phyloP scores from a whole-genome alignment of 2,797 vertebrate genomes.

The Tangara arthus region DNA sequence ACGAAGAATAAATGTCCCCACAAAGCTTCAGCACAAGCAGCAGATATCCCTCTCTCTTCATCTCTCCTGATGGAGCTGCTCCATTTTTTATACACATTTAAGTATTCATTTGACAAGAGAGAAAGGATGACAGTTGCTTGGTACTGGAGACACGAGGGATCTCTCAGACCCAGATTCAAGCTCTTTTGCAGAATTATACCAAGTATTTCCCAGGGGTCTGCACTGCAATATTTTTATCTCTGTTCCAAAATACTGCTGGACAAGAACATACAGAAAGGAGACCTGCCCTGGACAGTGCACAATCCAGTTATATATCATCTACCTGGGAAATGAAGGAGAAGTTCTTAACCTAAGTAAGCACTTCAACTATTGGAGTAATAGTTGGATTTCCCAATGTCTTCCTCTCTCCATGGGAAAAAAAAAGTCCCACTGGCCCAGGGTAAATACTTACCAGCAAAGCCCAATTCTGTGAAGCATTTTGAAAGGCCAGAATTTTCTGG shows the following conservation, averaged over 20 bases:
- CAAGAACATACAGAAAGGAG: background rate
- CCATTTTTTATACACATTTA: constrained; percentile 38
- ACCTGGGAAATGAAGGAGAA: background rate
- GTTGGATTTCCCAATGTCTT: background rate
- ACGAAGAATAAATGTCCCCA: background rate
- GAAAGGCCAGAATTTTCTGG: background rate
- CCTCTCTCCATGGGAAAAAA: background rate
- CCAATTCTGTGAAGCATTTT: background rate
- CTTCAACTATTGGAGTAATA: background rate
- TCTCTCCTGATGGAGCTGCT: background rate
- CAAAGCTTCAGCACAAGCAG: background rate
- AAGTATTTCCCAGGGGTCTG: background rate
- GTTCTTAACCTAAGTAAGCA: background rate
- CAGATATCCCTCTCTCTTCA: background rate
- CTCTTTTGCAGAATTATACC: background rate
- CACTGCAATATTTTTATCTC: background rate
- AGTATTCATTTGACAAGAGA: constrained; percentile 45
- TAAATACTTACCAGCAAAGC: background rate
- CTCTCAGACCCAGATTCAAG: constrained; percentile 28
- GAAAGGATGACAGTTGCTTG: background rate
- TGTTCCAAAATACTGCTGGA: background rate
- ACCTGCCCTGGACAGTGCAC: background rate
- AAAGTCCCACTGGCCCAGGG: background rate
- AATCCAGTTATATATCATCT: background rate
- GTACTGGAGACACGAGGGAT: background rate